Percentiles rank a stretch among this genome's conserved stretches.
phyloP scores from a whole-genome alignment of 2,888 invertebrate species.

The Plagiodera versicolora region DNA sequence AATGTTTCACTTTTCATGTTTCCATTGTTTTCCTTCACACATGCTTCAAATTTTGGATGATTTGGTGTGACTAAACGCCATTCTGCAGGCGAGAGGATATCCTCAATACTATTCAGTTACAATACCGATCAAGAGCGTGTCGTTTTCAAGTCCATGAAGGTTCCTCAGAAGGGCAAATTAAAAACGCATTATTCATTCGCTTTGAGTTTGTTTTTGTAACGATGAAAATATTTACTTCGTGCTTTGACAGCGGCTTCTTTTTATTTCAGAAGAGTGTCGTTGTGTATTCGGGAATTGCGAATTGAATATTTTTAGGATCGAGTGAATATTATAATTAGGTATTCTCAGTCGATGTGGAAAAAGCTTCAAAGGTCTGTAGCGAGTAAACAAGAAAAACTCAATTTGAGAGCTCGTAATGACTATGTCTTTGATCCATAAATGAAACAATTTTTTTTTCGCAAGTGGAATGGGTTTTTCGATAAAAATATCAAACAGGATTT shows the following conservation, averaged over 20 bases:
- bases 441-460: background rate
- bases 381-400: background rate
- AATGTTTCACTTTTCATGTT: no score
- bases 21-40: background rate
- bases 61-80: slow-evolving; percentile 21
- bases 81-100: slow-evolving; percentile 19
- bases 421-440: background rate
- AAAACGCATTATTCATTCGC: slow-evolving; percentile 25
- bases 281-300: slow-evolving; percentile 29
- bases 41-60: slow-evolving; percentile 14
- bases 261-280: slow-evolving; percentile 16
- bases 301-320: slow-evolving; percentile 19
- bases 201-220: slow-evolving; percentile 23
- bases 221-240: slow-evolving; percentile 36
- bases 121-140: slow-evolving; percentile 14
- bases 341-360: slow-evolving; percentile 1
- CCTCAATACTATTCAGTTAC: slow-evolving; percentile 29
- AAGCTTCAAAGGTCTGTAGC: background rate
- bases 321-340: slow-evolving; percentile 13
- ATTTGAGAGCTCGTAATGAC: background rate
- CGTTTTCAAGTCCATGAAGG: background rate
- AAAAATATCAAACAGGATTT: background rate
- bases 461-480: background rate
- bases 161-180: slow-evolving; percentile 22
- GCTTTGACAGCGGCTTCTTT: slow-evolving; percentile 20